Conservation (phyloP, 2,113 vertebrate species). For the Oreochromis spilurus region DNA sequence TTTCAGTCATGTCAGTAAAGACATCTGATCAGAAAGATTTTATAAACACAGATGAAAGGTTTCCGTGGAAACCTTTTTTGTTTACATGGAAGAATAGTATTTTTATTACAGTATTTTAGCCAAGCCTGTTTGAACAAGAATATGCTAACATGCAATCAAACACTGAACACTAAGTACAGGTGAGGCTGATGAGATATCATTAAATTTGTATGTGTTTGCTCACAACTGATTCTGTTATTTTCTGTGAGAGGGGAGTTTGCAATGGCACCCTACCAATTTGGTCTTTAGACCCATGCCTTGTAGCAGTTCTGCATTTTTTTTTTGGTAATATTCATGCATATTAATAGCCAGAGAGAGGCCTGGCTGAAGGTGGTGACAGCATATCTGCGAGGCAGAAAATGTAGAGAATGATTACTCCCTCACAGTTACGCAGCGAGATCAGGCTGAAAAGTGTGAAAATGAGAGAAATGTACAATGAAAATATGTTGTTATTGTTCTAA, state of each 20-base stretch:
- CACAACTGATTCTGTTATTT: not conserved
- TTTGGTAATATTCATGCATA: not conserved
- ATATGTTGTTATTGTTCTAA: not conserved
- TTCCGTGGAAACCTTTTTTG: not conserved
- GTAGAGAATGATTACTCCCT: not conserved
- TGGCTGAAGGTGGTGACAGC: not conserved
- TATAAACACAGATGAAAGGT: not conserved
- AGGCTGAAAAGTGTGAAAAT: not conserved
- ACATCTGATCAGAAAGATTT: not conserved
- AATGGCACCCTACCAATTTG: not conserved
- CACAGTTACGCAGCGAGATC: not conserved
- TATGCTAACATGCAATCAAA: not conserved
- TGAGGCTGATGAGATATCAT: not conserved
- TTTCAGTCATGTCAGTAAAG: not conserved
- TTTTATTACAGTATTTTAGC: not conserved
- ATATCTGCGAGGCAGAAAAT: not conserved
- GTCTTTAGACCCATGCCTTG: not conserved
- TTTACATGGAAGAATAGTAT: not conserved
- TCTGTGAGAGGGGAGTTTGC: not conserved
- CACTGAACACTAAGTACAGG: not conserved
- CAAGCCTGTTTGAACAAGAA: not conserved
- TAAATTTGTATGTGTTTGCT: not conserved
- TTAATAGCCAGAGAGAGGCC: not conserved
- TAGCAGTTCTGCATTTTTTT: not conserved
- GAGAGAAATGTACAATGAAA: not conserved